A percentile compares a stretch with the other conserved stretches of the same genome.
phyloP scores from a whole-genome alignment of 2,113 vertebrate species.

The Eurypyga helias region DNA sequence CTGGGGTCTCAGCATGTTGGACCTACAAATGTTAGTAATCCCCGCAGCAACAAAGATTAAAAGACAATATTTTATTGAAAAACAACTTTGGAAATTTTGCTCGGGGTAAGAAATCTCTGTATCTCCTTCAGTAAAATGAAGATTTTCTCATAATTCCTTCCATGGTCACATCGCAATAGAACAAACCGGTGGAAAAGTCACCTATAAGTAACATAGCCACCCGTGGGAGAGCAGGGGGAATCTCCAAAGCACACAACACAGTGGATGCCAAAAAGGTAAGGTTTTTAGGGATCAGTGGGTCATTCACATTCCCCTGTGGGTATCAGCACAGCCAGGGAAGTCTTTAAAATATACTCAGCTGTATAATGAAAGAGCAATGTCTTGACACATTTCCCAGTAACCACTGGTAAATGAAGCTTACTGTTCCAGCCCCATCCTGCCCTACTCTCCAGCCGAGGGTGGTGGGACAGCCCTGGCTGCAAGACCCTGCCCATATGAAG shows the following conservation, averaged over 20 bases:
- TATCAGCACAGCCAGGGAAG: not conserved
- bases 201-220: not conserved
- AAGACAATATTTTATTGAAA: not conserved
- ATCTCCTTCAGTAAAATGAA: not conserved
- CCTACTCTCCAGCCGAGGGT: not conserved
- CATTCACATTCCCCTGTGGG: not conserved
- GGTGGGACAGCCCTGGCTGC: not conserved
- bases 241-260: not conserved
- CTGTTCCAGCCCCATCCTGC: not conserved
- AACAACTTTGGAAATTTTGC: not conserved
- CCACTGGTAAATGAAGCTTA: not conserved
- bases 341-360: not conserved
- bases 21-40: not conserved
- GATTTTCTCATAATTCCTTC: not conserved
- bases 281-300: not conserved
- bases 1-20: not conserved
- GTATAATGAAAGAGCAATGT: not conserved
- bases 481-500: not conserved
- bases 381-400: not conserved
- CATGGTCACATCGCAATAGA: not conserved
- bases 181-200: not conserved
- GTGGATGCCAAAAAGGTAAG: accelerated
- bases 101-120: not conserved
- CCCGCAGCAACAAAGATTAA: accelerated
- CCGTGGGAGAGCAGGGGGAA: not conserved